These are phyloP conservation scores for Perizoma affinitatum DNA, from an alignment of 2,888 invertebrate species.

Conservation along the genomic window DNA sequence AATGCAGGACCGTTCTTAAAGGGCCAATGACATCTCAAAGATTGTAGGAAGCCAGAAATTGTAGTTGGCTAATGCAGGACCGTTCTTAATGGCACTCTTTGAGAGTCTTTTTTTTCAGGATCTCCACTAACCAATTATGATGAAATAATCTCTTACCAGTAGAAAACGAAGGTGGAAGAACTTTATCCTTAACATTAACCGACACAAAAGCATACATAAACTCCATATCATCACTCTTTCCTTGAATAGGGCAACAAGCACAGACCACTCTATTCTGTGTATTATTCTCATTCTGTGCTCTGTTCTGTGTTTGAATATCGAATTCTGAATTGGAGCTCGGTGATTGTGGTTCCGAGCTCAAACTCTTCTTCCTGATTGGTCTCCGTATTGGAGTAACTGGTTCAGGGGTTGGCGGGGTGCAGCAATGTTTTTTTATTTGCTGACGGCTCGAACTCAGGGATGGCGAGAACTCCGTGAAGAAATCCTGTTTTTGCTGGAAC, in stretches of 20 bases:
- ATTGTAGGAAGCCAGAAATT: no score
- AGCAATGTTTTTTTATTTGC: slow-evolving; percentile 56
- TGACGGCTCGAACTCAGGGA: slow-evolving; percentile 49
- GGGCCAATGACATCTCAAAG: no score
- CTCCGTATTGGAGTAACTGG: slow-evolving; percentile 30
- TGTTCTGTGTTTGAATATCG: slow-evolving; percentile 17
- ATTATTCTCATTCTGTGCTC: slow-evolving; percentile 17
- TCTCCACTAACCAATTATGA: background rate
- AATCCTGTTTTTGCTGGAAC: slow-evolving; percentile 67
- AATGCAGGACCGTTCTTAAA: no score
- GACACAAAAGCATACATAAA: slow-evolving; percentile 75
- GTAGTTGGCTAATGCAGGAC: no score
- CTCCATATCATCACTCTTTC: slow-evolving; percentile 50
- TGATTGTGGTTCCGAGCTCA: slow-evolving; percentile 27
- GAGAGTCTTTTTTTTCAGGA: no score
- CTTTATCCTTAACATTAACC: slow-evolving; percentile 68
- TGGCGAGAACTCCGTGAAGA: slow-evolving; percentile 65
- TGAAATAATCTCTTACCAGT: slow-evolving; percentile 58
- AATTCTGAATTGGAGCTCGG: slow-evolving; percentile 2
- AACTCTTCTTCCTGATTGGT: slow-evolving; percentile 26
- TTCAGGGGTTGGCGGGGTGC: slow-evolving; percentile 44
- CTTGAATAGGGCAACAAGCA: slow-evolving; percentile 52
- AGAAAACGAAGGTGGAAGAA: slow-evolving; percentile 65
- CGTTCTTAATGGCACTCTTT: no score
- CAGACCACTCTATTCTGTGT: slow-evolving; percentile 42